Conservation (phyloP, 2,888 invertebrate species). For the Aphodius sticticus region DNA sequence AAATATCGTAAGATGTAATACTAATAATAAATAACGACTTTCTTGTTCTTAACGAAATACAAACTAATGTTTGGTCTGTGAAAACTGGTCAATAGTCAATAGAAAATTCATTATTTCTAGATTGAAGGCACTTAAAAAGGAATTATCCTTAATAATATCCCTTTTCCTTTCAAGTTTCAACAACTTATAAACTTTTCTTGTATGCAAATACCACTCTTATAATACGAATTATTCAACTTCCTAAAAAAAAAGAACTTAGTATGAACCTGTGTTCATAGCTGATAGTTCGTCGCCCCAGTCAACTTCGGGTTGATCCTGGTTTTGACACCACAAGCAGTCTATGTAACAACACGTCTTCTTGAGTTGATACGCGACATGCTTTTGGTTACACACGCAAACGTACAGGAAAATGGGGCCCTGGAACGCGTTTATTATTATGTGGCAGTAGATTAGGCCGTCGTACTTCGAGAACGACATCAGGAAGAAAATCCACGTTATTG, state of each 20-base stretch:
- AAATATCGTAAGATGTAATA: too few species aligned
- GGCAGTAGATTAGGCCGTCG: conserved; percentile 76
- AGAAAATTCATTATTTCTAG: too few species aligned
- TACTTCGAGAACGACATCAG: conserved; percentile 78
- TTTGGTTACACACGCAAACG: conserved; percentile 79
- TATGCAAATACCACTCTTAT: background rate
- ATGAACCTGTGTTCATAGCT: conserved; percentile 76
- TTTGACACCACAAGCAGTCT: conserved; percentile 62
- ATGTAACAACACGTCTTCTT: conserved; percentile 83
- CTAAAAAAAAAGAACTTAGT: background rate
- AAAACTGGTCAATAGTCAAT: too few species aligned
- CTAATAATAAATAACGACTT: too few species aligned
- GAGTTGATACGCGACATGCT: conserved; percentile 79
- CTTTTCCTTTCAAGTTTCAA: too few species aligned
- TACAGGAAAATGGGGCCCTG: conserved; percentile 80
- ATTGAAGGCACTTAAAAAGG: too few species aligned
- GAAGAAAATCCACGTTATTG: conserved; percentile 78
- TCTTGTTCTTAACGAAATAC: too few species aligned
- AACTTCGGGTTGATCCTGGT: conserved; percentile 70
- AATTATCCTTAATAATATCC: too few species aligned
- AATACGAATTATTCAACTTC: background rate
- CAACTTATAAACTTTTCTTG: background rate
- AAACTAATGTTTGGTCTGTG: too few species aligned
- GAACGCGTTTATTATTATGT: conserved; percentile 79
- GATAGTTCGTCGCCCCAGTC: conserved; percentile 93